Evolutionary conservation across 2,888 invertebrate species (phyloP).

Genomic region (Drymonia ruficornis): DNA sequence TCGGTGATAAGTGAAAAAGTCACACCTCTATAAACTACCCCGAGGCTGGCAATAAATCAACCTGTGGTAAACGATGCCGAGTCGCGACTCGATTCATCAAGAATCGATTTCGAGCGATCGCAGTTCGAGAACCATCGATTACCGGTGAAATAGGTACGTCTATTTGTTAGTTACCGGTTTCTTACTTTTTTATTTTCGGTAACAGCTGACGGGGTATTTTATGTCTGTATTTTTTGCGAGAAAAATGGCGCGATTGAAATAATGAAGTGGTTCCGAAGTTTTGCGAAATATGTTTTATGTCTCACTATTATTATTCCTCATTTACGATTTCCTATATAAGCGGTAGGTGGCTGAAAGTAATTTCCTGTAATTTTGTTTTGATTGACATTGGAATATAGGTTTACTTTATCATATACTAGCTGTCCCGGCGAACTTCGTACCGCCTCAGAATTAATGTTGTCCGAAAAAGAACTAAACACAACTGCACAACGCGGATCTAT

Average conservation of each 20-base stretch:
- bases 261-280: background rate
- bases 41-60: conserved; percentile 41
- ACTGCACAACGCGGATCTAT: too few species aligned
- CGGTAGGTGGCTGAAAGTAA: background rate
- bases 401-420: too few species aligned
- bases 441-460: too few species aligned
- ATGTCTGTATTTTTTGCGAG: conserved; percentile 4
- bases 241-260: conserved; percentile 2
- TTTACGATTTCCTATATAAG: background rate
- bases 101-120: conserved; percentile 27
- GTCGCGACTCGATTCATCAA: conserved; percentile 43
- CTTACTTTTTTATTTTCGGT: conserved; percentile 19
- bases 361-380: too few species aligned
- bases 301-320: background rate
- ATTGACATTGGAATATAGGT: too few species aligned
- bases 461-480: too few species aligned
- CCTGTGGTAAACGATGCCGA: conserved; percentile 35
- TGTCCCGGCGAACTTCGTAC: too few species aligned
- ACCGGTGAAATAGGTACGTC: conserved; percentile 32
- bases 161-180: conserved; percentile 32
- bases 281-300: background rate
- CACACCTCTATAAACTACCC: conserved; percentile 34
- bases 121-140: conserved; percentile 24
- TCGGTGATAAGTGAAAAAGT: conserved; percentile 39
- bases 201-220: conserved; percentile 9